A percentile compares a stretch with the other conserved stretches of the same genome.
These are phyloP conservation scores for Zonotrichia albicollis DNA, from an alignment of 2,797 vertebrate genomes.

Conservation along the genomic window DNA sequence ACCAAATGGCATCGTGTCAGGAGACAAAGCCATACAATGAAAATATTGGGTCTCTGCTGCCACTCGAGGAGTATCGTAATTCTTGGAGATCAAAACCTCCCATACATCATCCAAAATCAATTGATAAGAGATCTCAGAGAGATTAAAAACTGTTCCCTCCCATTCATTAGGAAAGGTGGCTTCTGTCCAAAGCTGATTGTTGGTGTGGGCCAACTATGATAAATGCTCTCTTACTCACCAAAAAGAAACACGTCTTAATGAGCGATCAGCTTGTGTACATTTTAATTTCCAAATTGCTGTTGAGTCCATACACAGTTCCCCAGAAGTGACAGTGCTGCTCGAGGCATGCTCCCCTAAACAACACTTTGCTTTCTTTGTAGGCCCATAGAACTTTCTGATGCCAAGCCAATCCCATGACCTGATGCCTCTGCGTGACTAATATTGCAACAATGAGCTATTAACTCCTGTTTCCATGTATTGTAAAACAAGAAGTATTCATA, in stretches of 20 bases:
- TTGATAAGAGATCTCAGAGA: conserved; percentile 56
- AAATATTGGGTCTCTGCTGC: conserved; percentile 27
- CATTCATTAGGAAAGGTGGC: conserved; percentile 66
- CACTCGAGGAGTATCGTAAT: conserved; percentile 26
- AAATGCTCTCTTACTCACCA: conserved; percentile 41
- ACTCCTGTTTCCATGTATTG: not conserved
- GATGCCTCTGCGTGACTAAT: not conserved
- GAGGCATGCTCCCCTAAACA: not conserved
- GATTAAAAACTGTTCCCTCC: conserved; percentile 65
- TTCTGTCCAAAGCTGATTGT: conserved; percentile 51
- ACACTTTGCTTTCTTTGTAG: not conserved
- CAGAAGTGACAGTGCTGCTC: not conserved
- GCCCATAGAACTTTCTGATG: not conserved
- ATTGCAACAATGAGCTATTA: not conserved
- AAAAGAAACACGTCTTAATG: conserved; percentile 42
- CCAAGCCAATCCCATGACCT: not conserved
- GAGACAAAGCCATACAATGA: conserved; percentile 27
- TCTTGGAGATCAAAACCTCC: conserved; percentile 58
- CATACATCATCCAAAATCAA: conserved; percentile 67
- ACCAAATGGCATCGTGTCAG: conserved; percentile 7
- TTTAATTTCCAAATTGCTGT: conserved; percentile 47
- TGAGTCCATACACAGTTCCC: not conserved
- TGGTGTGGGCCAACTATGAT: conserved; percentile 56
- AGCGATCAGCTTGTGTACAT: conserved; percentile 47
- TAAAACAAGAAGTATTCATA: not conserved